A percentile compares a stretch with the other conserved stretches of the same genome.
Evolutionary conservation across 2,113 vertebrate species (phyloP).

Genomic region (Eonycteris spelaea): DNA sequence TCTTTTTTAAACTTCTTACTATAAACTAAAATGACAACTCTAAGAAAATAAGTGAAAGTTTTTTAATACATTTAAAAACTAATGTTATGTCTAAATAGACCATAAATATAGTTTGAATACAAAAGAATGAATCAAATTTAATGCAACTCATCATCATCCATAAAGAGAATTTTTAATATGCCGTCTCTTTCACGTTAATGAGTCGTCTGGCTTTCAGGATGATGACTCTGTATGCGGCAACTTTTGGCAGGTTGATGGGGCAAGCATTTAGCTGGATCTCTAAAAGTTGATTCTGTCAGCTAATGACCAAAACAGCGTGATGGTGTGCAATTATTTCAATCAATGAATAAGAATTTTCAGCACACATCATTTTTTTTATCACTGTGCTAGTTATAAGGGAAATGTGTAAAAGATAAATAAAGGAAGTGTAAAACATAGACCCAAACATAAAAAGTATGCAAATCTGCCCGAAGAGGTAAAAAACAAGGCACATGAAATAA

Average conservation of each 20-base stretch:
- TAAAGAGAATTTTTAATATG: neutral
- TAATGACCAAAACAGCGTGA: slow-evolving; percentile 43
- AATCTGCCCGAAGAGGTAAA: neutral
- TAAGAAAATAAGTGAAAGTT: slow-evolving; percentile 30
- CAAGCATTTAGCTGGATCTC: neutral
- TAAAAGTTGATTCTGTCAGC: slow-evolving; percentile 16
- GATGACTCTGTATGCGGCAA: neutral
- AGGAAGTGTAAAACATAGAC: neutral
- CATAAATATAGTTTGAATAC: slow-evolving; percentile 4
- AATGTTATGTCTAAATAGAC: slow-evolving; percentile 27
- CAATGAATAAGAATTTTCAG: slow-evolving; percentile 31
- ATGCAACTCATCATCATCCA: neutral
- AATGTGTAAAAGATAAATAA: neutral
- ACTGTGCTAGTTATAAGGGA: neutral
- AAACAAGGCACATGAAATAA: neutral
- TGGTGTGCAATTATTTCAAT: slow-evolving; percentile 57
- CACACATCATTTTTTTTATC: neutral
- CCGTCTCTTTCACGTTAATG: neutral
- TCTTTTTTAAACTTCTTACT: neutral
- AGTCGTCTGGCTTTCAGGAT: neutral
- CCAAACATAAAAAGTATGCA: neutral
- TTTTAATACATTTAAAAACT: slow-evolving; percentile 22
- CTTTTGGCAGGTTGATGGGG: neutral
- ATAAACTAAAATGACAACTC: slow-evolving; percentile 19
- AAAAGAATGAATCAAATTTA: slow-evolving; percentile 40